Conservation (phyloP, 2,797 vertebrate genomes). For the Phyllotis vaccarum region DNA sequence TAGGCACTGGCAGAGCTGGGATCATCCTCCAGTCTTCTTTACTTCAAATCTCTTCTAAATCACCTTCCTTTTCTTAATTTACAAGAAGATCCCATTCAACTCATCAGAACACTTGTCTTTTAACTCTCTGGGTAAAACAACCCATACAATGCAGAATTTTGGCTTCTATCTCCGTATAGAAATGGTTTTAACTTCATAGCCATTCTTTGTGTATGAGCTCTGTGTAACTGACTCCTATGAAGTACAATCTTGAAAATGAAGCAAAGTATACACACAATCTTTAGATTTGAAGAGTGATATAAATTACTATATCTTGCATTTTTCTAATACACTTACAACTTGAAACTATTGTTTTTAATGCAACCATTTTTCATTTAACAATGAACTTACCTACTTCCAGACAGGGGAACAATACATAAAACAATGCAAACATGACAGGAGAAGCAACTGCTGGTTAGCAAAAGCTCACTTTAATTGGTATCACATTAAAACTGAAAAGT, state of each 20-base stretch:
- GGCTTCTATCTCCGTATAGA: not conserved
- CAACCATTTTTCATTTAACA: not conserved
- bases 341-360: not conserved
- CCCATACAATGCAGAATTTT: not conserved
- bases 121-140: not conserved
- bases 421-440: not conserved
- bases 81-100: not conserved
- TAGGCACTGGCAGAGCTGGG: not conserved
- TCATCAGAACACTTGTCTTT: not conserved
- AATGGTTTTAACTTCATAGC: not conserved
- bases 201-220: not conserved
- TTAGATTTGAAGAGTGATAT: not conserved
- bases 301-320: not conserved
- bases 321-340: not conserved
- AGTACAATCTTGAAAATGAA: slow-evolving; percentile 12
- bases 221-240: not conserved
- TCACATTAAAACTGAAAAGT: not conserved
- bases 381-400: slow-evolving; percentile 57
- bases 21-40: not conserved
- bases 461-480: slow-evolving; percentile 35
- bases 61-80: not conserved
- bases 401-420: slow-evolving; percentile 38
- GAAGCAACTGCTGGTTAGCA: not conserved
- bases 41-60: not conserved
- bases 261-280: not conserved